phyloP scores from a whole-genome alignment of 2,888 invertebrate species.

The Quadroppia sp. region DNA sequence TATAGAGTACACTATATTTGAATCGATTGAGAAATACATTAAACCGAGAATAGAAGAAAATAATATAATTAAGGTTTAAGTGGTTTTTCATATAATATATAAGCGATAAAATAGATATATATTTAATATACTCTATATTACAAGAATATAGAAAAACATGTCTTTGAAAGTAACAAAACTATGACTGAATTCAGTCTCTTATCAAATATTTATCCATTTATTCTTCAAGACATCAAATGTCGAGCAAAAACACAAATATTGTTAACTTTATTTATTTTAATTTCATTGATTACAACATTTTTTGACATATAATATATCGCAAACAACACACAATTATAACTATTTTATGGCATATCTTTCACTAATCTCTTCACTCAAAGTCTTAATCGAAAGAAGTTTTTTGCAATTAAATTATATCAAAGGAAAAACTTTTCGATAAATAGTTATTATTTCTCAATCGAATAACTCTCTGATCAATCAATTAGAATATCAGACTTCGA shows the following conservation, averaged over 20 bases:
- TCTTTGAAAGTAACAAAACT: neutral
- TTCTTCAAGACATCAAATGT: neutral
- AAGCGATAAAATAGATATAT: neutral
- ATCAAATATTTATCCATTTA: neutral
- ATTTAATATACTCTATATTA: neutral
- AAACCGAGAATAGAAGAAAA: neutral
- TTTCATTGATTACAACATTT: neutral
- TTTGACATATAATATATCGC: neutral
- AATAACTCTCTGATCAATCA: neutral
- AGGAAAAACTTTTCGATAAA: neutral
- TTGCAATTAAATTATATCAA: neutral
- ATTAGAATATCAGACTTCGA: neutral
- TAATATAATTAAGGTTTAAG: neutral
- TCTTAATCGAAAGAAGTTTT: neutral
- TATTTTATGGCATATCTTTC: neutral
- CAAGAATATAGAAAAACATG: neutral
- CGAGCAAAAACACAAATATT: neutral
- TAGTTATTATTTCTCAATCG: neutral
- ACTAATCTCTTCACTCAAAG: neutral
- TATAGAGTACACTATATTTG: no score
- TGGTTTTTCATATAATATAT: neutral
- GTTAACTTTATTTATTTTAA: neutral
- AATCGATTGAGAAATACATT: neutral
- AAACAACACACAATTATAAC: neutral
- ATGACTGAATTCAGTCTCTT: neutral